Evolutionary conservation across 2,888 invertebrate genomes (phyloP).

Genomic region (Drosophila putrida): DNA sequence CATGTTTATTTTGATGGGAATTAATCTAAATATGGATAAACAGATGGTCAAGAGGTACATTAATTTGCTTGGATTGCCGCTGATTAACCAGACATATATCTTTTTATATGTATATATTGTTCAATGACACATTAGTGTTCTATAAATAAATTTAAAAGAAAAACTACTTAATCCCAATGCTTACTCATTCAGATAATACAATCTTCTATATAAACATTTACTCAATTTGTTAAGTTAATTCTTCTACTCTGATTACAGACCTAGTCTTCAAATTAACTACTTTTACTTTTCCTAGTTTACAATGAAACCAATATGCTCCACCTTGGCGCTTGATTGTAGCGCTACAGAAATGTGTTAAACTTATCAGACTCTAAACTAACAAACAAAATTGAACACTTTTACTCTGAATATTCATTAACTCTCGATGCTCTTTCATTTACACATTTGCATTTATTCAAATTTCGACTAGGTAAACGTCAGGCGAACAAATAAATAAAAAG

Average conservation of each 20-base stretch:
- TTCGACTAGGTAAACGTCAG: slow-evolving; percentile 33
- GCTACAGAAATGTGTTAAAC: slow-evolving; percentile 57
- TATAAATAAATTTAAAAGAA: slow-evolving; percentile 22
- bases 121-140: not conserved
- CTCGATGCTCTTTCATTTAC: slow-evolving; percentile 31
- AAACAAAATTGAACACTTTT: slow-evolving; percentile 68
- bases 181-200: not conserved
- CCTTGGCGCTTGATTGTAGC: slow-evolving; percentile 27
- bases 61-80: slow-evolving; percentile 10
- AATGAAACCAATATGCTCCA: slow-evolving; percentile 18
- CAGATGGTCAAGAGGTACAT: slow-evolving; percentile 5
- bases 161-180: not conserved
- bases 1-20: slow-evolving; percentile 6
- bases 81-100: slow-evolving; percentile 9
- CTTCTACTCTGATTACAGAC: too few relatives aligned
- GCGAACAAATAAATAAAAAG: slow-evolving; percentile 26
- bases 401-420: slow-evolving; percentile 66
- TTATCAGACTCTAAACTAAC: slow-evolving; percentile 47
- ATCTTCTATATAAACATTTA: not conserved
- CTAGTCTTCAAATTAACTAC: not conserved
- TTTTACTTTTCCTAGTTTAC: not conserved
- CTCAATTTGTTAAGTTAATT: not conserved
- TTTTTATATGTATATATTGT: slow-evolving; percentile 4
- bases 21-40: slow-evolving; percentile 4
- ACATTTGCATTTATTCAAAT: slow-evolving; percentile 61